These are phyloP conservation scores for Andricus curvator DNA, from an alignment of 2,888 invertebrate species.

Conservation along the genomic window DNA sequence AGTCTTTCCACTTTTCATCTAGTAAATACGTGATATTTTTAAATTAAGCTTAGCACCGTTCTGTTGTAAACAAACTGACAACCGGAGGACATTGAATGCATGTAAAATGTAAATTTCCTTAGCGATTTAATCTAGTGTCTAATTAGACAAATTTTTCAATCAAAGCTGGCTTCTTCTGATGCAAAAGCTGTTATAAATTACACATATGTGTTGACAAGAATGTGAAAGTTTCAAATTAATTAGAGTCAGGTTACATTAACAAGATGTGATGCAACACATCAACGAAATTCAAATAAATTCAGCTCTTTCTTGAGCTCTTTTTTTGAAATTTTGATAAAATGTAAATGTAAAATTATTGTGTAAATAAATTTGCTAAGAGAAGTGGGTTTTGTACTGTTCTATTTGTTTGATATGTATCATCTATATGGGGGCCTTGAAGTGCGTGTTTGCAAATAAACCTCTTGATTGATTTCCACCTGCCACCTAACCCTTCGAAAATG, in stretches of 20 bases:
- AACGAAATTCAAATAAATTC: background rate
- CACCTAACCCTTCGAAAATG: conserved; percentile 56
- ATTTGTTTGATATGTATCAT: background rate
- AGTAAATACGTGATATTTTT: background rate
- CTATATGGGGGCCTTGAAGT: conserved; percentile 45
- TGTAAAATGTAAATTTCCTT: conserved; percentile 20
- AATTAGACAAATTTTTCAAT: background rate
- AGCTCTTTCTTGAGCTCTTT: no score
- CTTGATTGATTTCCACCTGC: conserved; percentile 71
- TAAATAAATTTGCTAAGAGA: background rate
- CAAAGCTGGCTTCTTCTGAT: conserved; percentile 1
- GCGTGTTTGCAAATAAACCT: conserved; percentile 69
- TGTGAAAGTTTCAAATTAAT: conserved; percentile 19
- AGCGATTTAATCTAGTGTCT: background rate
- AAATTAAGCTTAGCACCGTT: background rate
- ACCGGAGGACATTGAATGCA: background rate
- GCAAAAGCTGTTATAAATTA: conserved; percentile 6
- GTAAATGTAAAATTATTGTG: background rate
- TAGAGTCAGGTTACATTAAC: background rate
- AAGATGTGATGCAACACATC: background rate
- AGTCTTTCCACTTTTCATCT: conserved; percentile 2
- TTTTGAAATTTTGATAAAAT: no score
- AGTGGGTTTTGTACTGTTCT: background rate
- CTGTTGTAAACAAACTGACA: conserved; percentile 6
- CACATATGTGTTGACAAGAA: conserved; percentile 17